Conservation (phyloP, 2,888 invertebrate species). For the Calephelis perditalis region DNA sequence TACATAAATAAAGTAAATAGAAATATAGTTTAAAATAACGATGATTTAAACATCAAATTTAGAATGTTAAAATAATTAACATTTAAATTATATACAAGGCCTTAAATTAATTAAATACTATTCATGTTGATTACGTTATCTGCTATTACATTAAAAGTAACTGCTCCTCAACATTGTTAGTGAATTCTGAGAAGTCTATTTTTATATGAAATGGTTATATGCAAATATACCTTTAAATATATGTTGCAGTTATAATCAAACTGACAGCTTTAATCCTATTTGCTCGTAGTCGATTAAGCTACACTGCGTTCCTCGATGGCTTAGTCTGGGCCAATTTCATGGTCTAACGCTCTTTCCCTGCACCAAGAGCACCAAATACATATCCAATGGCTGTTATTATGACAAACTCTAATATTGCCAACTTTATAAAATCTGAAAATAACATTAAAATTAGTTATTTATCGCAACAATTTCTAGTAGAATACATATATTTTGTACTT, state of each 20-base stretch:
- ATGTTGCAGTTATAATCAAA: slow-evolving; percentile 46
- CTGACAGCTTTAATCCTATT: slow-evolving; percentile 46
- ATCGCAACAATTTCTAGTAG: no score
- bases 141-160: background rate
- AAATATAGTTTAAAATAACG: no score
- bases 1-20: no score
- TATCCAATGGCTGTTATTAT: slow-evolving; percentile 29
- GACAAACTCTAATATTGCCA: no score
- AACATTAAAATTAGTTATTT: no score
- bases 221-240: slow-evolving; percentile 27
- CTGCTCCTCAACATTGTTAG: background rate
- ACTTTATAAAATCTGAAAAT: no score
- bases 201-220: slow-evolving; percentile 13
- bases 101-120: slow-evolving; percentile 1
- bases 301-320: slow-evolving; percentile 52
- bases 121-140: background rate
- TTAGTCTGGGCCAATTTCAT: slow-evolving; percentile 70
- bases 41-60: no score
- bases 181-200: background rate
- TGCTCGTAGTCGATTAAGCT: slow-evolving; percentile 50
- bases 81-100: background rate
- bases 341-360: slow-evolving; percentile 67
- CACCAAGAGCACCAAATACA: slow-evolving; percentile 48
- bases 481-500: no score
- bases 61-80: background rate